Base-by-base conservation (phyloP, 2,888 invertebrate species). In the Nomada hirtipes region DNA sequence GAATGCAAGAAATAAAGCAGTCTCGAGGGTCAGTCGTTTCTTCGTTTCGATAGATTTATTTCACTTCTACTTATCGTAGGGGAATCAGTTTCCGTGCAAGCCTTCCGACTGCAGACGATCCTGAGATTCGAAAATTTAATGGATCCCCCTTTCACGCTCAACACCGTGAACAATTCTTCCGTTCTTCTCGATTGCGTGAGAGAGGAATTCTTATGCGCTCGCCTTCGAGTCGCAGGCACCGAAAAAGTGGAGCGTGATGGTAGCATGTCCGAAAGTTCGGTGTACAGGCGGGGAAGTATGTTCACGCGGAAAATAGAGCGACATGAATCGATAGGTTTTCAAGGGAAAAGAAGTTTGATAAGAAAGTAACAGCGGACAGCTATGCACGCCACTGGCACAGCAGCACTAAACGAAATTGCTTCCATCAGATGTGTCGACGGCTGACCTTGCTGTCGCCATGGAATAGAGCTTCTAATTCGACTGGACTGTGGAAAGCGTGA, bases 321-420 rank as follows among this genome's bases (percentile, higher is more conserved):
- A 84, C 82, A 76, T 65, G 75, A 78, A 82, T 82, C 83, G 83
- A 84, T 84, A 72, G 63, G 73, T 79, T 76, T 79, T 69, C 79
- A 79, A 82, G 82, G 83, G 26, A 84, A 84, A 84, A 84, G 79
- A 79, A 79, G 83, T 84, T 84, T 79, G 79, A 84, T 84, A 82
- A 84, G 83, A 79, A 82, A 82, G 79, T 84, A 82, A 79, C 68
- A 70, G 42, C 76, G 79, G 72, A 79, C 83, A 84, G 75, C 61
- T 57, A 59, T 70, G 83, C 83, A 82, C 79, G 76, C 79, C 26
- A 82, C 69, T 84, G 67, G 75, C 82, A 70, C 71, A 72, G 57
- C 68, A 70, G 72, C 69, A 72, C 55, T 63, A 72, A 84, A 73
- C 79, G 76, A 79, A 82, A 84, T 82, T 82, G 61, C 69, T 76